Evolutionary conservation across 2,113 vertebrate species (phyloP).

Genomic region (human (Homo sapiens)): DNA sequence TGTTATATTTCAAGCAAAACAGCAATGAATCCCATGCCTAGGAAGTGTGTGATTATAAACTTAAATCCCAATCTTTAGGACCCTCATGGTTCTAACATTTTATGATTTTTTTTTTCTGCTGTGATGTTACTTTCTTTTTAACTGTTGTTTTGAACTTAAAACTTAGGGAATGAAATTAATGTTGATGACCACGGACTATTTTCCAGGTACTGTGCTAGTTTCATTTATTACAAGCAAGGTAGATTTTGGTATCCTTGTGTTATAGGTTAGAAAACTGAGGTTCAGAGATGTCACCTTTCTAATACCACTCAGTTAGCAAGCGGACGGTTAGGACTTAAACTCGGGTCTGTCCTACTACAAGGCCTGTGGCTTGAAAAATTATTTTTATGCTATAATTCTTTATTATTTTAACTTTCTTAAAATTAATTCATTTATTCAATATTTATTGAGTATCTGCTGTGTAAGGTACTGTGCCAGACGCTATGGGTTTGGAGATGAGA

Average conservation of each 20-base stretch:
- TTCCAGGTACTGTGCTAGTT: not conserved
- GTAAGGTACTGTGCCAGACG: not conserved
- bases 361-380: not conserved
- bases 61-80: not conserved
- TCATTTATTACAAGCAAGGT: not conserved
- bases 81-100: not conserved
- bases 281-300: not conserved
- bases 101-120: not conserved
- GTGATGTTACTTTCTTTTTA: not conserved
- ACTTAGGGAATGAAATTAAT: not conserved
- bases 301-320: not conserved
- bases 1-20: not conserved
- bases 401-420: not conserved
- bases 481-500: not conserved
- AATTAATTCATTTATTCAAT: not conserved
- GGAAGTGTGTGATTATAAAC: not conserved
- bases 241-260: not conserved
- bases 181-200: not conserved
- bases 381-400: not conserved
- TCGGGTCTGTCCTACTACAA: not conserved
- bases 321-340: not conserved
- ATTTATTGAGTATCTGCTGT: not conserved
- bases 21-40: not conserved
- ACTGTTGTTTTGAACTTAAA: not conserved
- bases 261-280: not conserved